phyloP scores from a whole-genome alignment of 2,888 invertebrate species.

The Coleophora flavipennella region DNA sequence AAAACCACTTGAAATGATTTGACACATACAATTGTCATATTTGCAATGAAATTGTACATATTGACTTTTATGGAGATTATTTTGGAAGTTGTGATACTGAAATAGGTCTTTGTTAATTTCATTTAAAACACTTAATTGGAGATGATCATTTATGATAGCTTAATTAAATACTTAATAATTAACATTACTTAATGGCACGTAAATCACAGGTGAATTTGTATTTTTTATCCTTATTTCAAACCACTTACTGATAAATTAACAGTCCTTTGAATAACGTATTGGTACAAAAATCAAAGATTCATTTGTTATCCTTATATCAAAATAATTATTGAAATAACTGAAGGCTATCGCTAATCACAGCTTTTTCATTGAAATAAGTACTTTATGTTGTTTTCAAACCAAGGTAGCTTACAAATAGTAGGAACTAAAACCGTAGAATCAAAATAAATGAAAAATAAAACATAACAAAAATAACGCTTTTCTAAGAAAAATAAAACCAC shows the following conservation, averaged over 20 bases:
- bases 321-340: background rate
- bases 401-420: background rate
- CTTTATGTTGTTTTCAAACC: slow-evolving; percentile 1
- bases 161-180: slow-evolving; percentile 1
- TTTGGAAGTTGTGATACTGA: background rate
- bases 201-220: slow-evolving; percentile 1
- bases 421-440: background rate
- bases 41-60: no score
- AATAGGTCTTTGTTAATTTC: background rate
- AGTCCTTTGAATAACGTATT: background rate
- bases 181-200: slow-evolving; percentile 1
- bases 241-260: slow-evolving; percentile 1
- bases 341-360: slow-evolving; percentile 1
- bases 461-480: background rate
- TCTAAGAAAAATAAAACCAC: background rate
- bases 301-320: background rate
- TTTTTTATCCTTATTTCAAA: slow-evolving; percentile 2
- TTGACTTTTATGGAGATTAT: no score
- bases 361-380: slow-evolving; percentile 4
- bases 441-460: slow-evolving; percentile 1
- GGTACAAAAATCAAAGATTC: slow-evolving; percentile 1
- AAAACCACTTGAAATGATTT: no score
- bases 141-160: slow-evolving; percentile 1
- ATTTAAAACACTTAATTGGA: background rate
- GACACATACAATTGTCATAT: no score